Evolutionary conservation across 2,888 invertebrate genomes (phyloP).

Genomic region (Nezara viridula): DNA sequence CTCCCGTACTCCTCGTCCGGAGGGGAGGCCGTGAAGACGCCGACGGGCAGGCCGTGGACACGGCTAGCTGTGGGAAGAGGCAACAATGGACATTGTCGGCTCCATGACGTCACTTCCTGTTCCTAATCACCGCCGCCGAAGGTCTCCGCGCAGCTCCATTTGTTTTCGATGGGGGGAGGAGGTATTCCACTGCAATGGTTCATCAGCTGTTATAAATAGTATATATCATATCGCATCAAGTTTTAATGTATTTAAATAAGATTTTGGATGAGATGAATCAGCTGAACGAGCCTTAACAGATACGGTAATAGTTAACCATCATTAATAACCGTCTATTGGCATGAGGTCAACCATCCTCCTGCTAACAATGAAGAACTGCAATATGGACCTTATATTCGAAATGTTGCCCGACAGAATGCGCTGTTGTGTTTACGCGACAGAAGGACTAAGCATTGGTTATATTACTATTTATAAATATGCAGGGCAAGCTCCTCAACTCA

Average conservation of each 20-base stretch:
- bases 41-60: slow-evolving; percentile 41
- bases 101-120: slow-evolving; percentile 63
- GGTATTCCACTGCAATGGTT: neutral
- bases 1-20: neutral
- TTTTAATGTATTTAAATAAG: neutral
- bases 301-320: too few relatives aligned
- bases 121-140: slow-evolving; percentile 44
- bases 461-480: too few relatives aligned
- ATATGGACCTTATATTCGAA: too few relatives aligned
- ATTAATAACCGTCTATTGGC: neutral
- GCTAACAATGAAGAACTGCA: too few relatives aligned
- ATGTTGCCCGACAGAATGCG: too few relatives aligned
- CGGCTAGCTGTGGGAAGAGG: slow-evolving; percentile 62
- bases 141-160: slow-evolving; percentile 45
- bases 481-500: too few relatives aligned
- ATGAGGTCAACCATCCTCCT: neutral
- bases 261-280: neutral
- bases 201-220: neutral
- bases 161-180: neutral
- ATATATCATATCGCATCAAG: neutral
- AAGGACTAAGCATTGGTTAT: too few relatives aligned
- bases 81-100: slow-evolving; percentile 64
- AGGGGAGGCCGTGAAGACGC: slow-evolving; percentile 29
- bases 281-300: too few relatives aligned
- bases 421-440: too few relatives aligned